Base-by-base conservation (phyloP, 2,888 invertebrate genomes). In the Drosophila pullipes region DNA sequence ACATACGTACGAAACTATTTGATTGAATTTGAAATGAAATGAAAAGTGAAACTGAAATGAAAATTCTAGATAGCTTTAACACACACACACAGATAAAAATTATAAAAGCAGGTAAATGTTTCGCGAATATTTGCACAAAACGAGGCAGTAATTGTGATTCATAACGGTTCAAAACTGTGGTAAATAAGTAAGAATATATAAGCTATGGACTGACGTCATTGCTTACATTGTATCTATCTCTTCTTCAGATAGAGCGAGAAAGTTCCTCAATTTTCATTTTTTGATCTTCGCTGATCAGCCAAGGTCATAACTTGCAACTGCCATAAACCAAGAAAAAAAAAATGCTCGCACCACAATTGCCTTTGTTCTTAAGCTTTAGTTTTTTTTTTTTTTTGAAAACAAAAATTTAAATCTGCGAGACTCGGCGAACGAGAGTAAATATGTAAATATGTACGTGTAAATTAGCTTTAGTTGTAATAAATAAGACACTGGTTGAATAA, bases 41-140 rank as follows among this genome's bases (percentile, higher is more conserved):
- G 37, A 35, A 54, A 47, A 64, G 37, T 11, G 33, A 25, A 47
- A 33, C 41, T 55, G 58, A 31, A 31, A 47, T 57, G 62, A 60
- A 78, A 73, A 70, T 74, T 85, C 75, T 62, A 62, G 50, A 73
- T 77, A 81, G 88, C 78, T 87, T 84, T 78, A 81, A 85, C 54
- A 49, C 53, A 69, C 47, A 39, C 50, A 62, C 11, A 65, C 3
- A 39, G 67, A 73, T 35, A 54, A 66, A 54, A 55, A 64, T 68
- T 25, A 1, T 50, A 50, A 10, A 33, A 41, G 31, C 22, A 22
- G 13, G 5, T 22, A 44, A 52, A 31, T 54, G 35, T 33, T 41
- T 49, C 67, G 59, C 54, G 35, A 58, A 52, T 58, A 30, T 60
- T 49, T 53, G 68, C 62, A 63, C 63, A 78, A 66, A 69, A 18